Evolutionary conservation across 2,797 vertebrate species (phyloP).

Genomic region (Sebastes oblongus): DNA sequence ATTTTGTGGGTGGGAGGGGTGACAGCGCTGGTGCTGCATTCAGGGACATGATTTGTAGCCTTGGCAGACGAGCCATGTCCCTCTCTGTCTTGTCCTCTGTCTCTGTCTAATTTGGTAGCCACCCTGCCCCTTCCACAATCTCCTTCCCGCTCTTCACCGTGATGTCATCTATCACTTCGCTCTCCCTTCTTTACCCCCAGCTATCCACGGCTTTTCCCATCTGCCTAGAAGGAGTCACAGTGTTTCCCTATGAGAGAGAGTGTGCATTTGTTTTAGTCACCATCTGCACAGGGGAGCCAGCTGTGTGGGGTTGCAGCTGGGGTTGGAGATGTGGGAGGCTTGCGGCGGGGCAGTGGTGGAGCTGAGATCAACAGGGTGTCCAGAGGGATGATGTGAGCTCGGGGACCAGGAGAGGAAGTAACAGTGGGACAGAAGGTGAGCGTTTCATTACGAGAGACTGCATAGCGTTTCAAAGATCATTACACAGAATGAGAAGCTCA

Average conservation of each 20-base stretch:
- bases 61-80: conserved; percentile 71
- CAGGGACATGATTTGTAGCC: conserved; percentile 73
- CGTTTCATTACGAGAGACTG: background rate
- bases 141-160: conserved; percentile 44
- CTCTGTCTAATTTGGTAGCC: conserved; percentile 74
- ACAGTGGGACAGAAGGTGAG: background rate
- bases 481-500: background rate
- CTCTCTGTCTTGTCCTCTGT: conserved; percentile 71
- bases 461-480: conserved; percentile 5
- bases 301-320: conserved; percentile 52
- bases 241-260: conserved; percentile 26
- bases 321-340: conserved; percentile 4
- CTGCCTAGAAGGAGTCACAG: conserved; percentile 44
- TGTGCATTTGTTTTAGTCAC: conserved; percentile 52
- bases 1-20: conserved; percentile 68
- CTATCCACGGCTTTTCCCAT: conserved; percentile 49
- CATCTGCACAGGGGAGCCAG: conserved; percentile 59
- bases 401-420: background rate
- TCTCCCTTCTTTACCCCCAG: conserved; percentile 50
- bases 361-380: conserved; percentile 44
- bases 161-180: conserved; percentile 65
- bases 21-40: conserved; percentile 62
- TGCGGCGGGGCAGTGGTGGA: background rate
- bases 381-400: conserved; percentile 18
- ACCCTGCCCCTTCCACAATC: conserved; percentile 53